Evolutionary conservation across 2,113 vertebrate species (phyloP), one percentile per base, ranked within the genome.

Genomic region (Stigmatopora argus): DNA sequence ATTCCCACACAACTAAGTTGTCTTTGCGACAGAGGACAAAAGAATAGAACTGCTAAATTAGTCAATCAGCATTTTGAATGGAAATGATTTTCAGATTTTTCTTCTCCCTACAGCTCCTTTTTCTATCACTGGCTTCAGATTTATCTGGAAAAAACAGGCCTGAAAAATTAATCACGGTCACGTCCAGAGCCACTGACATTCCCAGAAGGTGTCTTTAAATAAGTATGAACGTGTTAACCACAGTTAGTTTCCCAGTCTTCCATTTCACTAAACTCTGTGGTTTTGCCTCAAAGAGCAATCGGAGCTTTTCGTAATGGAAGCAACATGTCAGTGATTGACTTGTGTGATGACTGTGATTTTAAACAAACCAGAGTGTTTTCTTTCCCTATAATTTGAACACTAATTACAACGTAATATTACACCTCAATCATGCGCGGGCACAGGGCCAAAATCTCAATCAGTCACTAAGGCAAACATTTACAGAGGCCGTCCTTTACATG

Each of bases 91-190:
- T 73, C 67, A 62, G 78, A 84, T 83, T 75, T 78, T 31, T 31
- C 3, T 31, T 45, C 64, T 81, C 74, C 64, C 74, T 65, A 13
- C 19, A 19, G 48, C 68, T 81, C 72, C 57, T 19, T 51, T 70
- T 70, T 75, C 53, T 80, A 72, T 82, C 78, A 79, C 72, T 1
- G 60, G 77, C 67, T 81, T 57, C 67, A 23, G 75, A 85, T 86
- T 83, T 83, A 85, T 87, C 87, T 82, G 52, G 70, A 31, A 70
- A 78, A 87, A 87, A 87, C 83, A 86, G 85, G 61, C 80, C 52
- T 19, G 60, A 72, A 63, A 69, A 90, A 87, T 87, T 85, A 89
- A 90, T 87, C 83, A 76, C 84, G 85, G 87, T 88, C 88, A 79
- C 64, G 74, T 84, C 80, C 70, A 77, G 75, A 66, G 79, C 75